These are phyloP conservation scores for Polyergus mexicanus DNA, from an alignment of 1,140 invertebrate species.

Conservation along the genomic window DNA sequence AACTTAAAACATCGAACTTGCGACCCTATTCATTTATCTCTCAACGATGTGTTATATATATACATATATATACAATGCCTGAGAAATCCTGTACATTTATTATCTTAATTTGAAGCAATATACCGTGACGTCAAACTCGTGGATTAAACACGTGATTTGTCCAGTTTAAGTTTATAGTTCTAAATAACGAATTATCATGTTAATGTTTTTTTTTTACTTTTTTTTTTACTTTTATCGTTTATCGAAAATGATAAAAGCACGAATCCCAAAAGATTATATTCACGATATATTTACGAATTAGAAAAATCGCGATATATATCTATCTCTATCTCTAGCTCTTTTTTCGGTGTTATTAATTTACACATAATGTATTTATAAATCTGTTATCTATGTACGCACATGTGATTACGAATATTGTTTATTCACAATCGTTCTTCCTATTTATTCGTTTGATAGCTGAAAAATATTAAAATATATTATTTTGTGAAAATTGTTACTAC, in stretches of 20 bases:
- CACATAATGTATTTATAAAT: slow-evolving; percentile 14
- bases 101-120: slow-evolving; percentile 50
- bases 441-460: not conserved
- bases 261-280: not conserved
- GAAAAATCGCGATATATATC: not conserved
- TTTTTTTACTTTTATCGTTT: not conserved
- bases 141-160: not conserved
- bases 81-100: not conserved
- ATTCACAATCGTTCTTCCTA: not conserved
- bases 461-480: not conserved
- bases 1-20: slow-evolving; percentile 27
- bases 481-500: not conserved
- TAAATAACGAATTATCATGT: not conserved
- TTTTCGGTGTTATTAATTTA: slow-evolving; percentile 19
- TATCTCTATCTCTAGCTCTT: not conserved
- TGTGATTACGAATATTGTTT: not conserved
- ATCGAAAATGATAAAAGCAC: not conserved
- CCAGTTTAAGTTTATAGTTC: not conserved
- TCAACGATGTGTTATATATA: not conserved
- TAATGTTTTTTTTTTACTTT: too few relatives aligned
- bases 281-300: not conserved
- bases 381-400: slow-evolving; percentile 15
- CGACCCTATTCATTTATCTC: slow-evolving; percentile 40
- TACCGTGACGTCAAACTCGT: slow-evolving; percentile 25
- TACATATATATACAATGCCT: not conserved